Percentiles rank a stretch among this genome's conserved stretches.
Conservation (phyloP, 2,113 vertebrate species). For the Patagioenas fasciata region DNA sequence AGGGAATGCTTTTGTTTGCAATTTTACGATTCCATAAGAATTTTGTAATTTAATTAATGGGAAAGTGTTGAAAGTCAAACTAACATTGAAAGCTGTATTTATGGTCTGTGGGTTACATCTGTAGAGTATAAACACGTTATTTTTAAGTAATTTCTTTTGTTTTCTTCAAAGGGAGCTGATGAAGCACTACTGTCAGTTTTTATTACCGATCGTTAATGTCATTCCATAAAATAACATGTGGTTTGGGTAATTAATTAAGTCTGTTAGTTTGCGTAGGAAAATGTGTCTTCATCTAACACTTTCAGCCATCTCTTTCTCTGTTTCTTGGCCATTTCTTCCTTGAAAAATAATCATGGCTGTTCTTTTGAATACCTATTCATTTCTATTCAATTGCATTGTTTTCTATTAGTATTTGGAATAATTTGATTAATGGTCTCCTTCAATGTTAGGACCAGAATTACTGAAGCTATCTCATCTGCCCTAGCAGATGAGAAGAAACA, state of each 20-base stretch:
- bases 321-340: slow-evolving; percentile 47
- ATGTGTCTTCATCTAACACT: slow-evolving; percentile 15
- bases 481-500: background rate
- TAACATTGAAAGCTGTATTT: background rate
- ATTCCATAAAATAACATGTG: slow-evolving; percentile 32
- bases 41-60: background rate
- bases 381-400: slow-evolving; percentile 29
- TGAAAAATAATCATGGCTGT: slow-evolving; percentile 42
- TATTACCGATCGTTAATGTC: slow-evolving; percentile 43
- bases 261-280: slow-evolving; percentile 37
- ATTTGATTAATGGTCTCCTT: slow-evolving; percentile 57
- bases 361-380: slow-evolving; percentile 59
- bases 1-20: background rate
- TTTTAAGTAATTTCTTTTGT: slow-evolving; percentile 1
- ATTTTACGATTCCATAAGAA: background rate
- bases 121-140: background rate
- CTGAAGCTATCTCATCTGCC: slow-evolving; percentile 1
- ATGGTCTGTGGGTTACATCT: background rate
- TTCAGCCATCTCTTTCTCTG: slow-evolving; percentile 58
- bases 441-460: background rate
- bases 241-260: slow-evolving; percentile 55
- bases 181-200: slow-evolving; percentile 20
- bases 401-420: slow-evolving; percentile 37
- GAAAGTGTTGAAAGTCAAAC: background rate
- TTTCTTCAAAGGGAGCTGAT: slow-evolving; percentile 16